These are phyloP conservation scores for Hippopotamus amphibius DNA, from an alignment of 2,113 vertebrate species.

Conservation along the genomic window DNA sequence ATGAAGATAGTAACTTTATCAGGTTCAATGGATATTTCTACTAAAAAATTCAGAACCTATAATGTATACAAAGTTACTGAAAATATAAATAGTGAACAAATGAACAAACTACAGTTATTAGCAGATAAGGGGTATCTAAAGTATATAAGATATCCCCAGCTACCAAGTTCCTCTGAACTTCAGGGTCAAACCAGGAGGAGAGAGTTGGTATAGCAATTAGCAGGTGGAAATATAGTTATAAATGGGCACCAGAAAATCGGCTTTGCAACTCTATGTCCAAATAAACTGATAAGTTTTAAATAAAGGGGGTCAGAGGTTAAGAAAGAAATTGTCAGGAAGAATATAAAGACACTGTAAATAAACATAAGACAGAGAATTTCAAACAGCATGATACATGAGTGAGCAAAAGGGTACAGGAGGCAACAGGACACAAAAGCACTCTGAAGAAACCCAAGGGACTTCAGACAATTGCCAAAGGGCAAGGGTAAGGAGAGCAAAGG, in stretches of 20 bases:
- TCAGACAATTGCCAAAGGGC: neutral
- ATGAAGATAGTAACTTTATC: neutral
- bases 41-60: neutral
- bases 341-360: neutral
- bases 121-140: neutral
- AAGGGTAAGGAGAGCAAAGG: neutral
- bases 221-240: neutral
- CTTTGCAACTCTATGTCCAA: neutral
- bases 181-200: neutral
- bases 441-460: neutral
- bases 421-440: neutral
- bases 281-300: neutral
- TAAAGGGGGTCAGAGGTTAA: neutral
- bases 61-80: neutral
- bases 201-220: neutral
- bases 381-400: neutral
- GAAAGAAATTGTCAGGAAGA: neutral
- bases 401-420: neutral
- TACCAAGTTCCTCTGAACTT: neutral
- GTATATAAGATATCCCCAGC: neutral
- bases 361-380: neutral
- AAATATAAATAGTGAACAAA: neutral
- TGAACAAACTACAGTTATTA: neutral
- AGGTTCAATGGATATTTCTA: neutral
- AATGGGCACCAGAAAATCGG: neutral